A percentile compares a stretch with the other conserved stretches of the same genome.
Evolutionary conservation across 1,140 invertebrate genomes (phyloP).

Genomic region (Leptinotarsa lineolata): DNA sequence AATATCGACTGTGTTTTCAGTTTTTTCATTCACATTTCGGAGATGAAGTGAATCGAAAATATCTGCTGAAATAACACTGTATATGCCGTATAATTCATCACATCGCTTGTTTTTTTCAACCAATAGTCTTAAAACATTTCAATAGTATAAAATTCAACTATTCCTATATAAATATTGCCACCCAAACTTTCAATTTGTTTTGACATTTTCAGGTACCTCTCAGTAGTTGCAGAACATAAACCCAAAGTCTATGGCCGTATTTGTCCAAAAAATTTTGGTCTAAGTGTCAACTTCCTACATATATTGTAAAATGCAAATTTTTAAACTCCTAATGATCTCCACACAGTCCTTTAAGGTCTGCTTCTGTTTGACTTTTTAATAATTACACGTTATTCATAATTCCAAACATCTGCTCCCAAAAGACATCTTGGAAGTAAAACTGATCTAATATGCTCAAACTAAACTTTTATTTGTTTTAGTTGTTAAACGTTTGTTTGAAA

Average conservation of each 20-base stretch:
- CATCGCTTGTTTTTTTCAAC: too few species aligned
- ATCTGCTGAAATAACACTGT: too few species aligned
- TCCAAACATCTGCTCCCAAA: conserved; percentile 1
- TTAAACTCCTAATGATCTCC: neutral
- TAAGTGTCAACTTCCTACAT: neutral
- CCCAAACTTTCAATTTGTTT: neutral
- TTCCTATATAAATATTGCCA: neutral
- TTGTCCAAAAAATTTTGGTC: neutral
- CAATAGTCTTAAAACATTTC: too few species aligned
- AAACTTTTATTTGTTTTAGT: neutral
- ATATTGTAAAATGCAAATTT: neutral
- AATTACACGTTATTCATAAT: neutral
- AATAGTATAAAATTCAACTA: too few species aligned
- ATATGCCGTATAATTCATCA: too few species aligned
- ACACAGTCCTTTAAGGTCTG: neutral
- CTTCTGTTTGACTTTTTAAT: conserved; percentile 1
- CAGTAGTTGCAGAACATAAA: conserved; percentile 8
- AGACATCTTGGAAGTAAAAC: conserved; percentile 1
- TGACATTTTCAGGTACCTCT: neutral
- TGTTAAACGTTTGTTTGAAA: neutral
- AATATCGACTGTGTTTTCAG: too few species aligned
- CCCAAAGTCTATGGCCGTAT: neutral
- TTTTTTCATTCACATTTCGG: too few species aligned
- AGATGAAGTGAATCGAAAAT: too few species aligned
- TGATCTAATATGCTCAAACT: conserved; percentile 3